Evolutionary conservation across 2,113 vertebrate species (phyloP).

Genomic region (Psilopogon haemacephalus): DNA sequence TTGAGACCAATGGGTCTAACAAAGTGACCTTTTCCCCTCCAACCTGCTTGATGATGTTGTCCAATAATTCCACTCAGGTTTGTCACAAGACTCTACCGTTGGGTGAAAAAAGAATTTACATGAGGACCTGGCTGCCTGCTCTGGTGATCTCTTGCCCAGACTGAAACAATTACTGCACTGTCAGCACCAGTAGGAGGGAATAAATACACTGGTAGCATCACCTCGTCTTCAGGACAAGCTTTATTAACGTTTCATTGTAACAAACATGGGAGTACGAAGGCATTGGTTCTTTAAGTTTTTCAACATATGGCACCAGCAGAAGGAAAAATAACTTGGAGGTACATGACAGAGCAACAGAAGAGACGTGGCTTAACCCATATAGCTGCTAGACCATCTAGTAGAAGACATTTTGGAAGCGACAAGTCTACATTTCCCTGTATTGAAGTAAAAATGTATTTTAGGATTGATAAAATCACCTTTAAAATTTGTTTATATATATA

Average conservation of each 20-base stretch:
- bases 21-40: too few relatives aligned
- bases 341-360: slow-evolving; percentile 67
- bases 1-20: not conserved
- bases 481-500: not conserved
- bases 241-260: slow-evolving; percentile 77
- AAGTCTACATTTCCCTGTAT: slow-evolving; percentile 72
- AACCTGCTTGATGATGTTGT: not conserved
- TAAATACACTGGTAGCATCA: not conserved
- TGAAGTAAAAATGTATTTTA: slow-evolving; percentile 77
- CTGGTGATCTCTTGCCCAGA: not conserved
- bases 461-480: slow-evolving; percentile 73
- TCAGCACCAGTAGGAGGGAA: not conserved
- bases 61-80: not conserved
- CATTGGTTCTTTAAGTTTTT: slow-evolving; percentile 68
- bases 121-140: rapidly evolving
- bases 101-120: not conserved
- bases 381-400: slow-evolving; percentile 61
- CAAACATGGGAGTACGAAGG: slow-evolving; percentile 73
- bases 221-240: slow-evolving; percentile 67
- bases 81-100: not conserved
- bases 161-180: not conserved
- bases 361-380: slow-evolving; percentile 51
- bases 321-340: slow-evolving; percentile 66
- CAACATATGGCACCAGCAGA: slow-evolving; percentile 66
- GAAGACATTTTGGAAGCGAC: slow-evolving; percentile 73